Percentiles rank a stretch among this genome's conserved stretches.
Conservation (phyloP, 2,888 invertebrate genomes). For the Zootermopsis nevadensis region DNA sequence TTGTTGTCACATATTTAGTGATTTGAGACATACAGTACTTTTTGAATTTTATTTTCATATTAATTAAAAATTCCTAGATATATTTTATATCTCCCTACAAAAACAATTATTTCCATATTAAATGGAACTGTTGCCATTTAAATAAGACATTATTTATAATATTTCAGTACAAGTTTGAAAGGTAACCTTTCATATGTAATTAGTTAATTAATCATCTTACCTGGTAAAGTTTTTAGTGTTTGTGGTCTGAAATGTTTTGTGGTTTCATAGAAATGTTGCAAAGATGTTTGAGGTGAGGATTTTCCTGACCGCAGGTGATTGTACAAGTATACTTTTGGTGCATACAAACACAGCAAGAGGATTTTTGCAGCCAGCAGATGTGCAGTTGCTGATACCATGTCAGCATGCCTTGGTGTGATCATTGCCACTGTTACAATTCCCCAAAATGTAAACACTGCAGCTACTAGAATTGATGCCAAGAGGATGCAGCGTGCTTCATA, state of each 20-base stretch:
- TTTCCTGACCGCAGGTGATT: conserved; percentile 39
- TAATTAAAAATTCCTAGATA: too few species aligned
- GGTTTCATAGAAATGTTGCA: conserved; percentile 50
- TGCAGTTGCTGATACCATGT: conserved; percentile 48
- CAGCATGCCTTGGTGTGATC: conserved; percentile 45
- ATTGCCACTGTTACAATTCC: conserved; percentile 48
- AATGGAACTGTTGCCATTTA: too few species aligned
- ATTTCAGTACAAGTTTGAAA: too few species aligned
- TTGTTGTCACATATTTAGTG: too few species aligned
- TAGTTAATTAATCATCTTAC: conserved; percentile 26
- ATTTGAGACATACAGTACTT: too few species aligned
- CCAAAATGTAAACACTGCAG: conserved; percentile 49
- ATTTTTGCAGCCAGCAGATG: conserved; percentile 49
- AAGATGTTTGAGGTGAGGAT: conserved; percentile 26
- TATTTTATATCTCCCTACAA: too few species aligned
- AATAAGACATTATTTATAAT: too few species aligned
- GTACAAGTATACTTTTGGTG: conserved; percentile 49
- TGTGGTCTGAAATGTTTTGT: conserved; percentile 48
- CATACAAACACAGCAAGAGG: conserved; percentile 50
- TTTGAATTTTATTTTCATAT: too few species aligned
- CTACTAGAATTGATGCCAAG: conserved; percentile 48
- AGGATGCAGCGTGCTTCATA: conserved; percentile 51
- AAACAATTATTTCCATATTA: too few species aligned
- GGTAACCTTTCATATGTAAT: too few species aligned
- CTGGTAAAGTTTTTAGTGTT: conserved; percentile 46